Evolutionary conservation across 2,113 vertebrate species (phyloP).

Genomic region (Cyanocitta stelleri): DNA sequence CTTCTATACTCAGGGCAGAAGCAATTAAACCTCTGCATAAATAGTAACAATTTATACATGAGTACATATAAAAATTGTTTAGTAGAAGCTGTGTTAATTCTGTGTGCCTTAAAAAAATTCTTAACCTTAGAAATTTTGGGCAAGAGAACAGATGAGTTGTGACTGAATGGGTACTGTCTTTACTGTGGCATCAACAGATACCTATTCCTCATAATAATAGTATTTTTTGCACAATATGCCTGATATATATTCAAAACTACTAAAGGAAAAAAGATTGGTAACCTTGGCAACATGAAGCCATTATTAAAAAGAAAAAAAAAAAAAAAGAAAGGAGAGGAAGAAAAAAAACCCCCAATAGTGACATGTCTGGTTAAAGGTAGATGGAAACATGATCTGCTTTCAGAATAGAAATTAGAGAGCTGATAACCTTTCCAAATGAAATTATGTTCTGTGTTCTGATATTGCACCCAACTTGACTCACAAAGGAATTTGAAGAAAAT

Average conservation of each 20-base stretch:
- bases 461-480: background rate
- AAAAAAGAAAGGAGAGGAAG: rapidly evolving
- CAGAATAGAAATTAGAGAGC: constrained; percentile 31
- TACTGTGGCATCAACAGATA: background rate
- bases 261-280: constrained; percentile 12
- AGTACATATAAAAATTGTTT: background rate
- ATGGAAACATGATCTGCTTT: background rate
- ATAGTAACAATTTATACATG: background rate
- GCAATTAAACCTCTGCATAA: background rate
- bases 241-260: background rate
- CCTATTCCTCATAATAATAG: background rate
- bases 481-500: background rate
- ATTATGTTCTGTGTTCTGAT: background rate
- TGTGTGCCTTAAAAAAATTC: background rate
- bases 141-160: background rate
- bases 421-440: constrained; percentile 41
- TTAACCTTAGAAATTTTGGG: background rate
- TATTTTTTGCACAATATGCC: constrained; percentile 1
- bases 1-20: background rate
- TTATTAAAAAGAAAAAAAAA: background rate
- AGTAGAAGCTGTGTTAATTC: background rate
- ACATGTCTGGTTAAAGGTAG: constrained; percentile 25
- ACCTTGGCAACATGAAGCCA: constrained; percentile 7
- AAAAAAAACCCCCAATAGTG: background rate
- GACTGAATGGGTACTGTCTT: background rate